Evolutionary conservation across 2,888 invertebrate species (phyloP), one percentile per base, ranked within the genome.

Genomic region (Drosophila infuscata): DNA sequence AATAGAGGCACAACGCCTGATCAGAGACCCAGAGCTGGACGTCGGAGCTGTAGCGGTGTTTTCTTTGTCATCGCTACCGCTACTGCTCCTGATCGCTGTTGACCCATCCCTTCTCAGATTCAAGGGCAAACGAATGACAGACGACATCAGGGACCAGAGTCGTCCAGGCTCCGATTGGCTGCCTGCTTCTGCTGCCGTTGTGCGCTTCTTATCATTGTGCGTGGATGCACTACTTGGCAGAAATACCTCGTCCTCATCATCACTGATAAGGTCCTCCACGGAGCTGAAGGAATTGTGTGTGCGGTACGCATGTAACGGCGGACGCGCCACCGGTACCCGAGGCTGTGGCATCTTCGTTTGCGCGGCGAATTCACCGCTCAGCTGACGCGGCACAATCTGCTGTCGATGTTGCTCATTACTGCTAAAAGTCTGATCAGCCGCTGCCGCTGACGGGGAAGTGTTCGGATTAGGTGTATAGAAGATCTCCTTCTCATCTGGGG

Each of bases 1-100:
- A 76, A 92, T 91, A 32, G 93, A 93, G 32, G 92, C 92, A 58
- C 93, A 93, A 29, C 91, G 89, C 54, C 82, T 85, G 12, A 92
- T 87, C 3, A 93, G 61, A 0, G 92, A 91, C 11, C 83, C 82
- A 38, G 56, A 20, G 56, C 30, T 41, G 30, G 81, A 56, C 3
- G 30, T 77, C 7, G 64, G 48, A 51, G 54, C 49, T 0, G 69
- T 15, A 9, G 30, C n/a, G 7, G 56, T 30, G 51, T 83, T 89
- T 32, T 86, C 83, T 41, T 83, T 83, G 20, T 86, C 64, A 17
- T 20, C 46, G 20, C 35, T 48, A 41, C 25, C 51, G 33, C 38
- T 56, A 20, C 9, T 41, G 57, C 5, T 29, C 15, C 15, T n/a
- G 54, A n/a, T 29, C 36, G n/a, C 43, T 51, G 49, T n/a, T 57